Base-by-base conservation (phyloP, 2,888 invertebrate species). In the Malachius bipustulatus region DNA sequence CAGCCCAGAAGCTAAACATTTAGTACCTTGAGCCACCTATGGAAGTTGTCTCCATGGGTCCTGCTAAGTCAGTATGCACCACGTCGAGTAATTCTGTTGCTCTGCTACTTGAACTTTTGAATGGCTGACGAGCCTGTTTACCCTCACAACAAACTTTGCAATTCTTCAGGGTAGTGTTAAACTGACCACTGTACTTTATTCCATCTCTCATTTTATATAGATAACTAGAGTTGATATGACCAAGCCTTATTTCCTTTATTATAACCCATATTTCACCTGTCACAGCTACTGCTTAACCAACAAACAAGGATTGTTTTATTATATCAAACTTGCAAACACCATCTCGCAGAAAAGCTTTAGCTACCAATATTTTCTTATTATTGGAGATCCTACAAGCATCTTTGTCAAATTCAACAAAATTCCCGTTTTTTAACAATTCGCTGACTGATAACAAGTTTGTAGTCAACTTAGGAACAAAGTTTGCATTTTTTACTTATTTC, bases 61-160 rank as follows among this genome's bases (percentile, higher is more conserved):
- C 24, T 6, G 24, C 24, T 19, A 19, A n/a, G n/a, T 19, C 24
- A 8, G 24, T 19, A 19, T 19, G 24, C n/a, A 19, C 24, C 6
- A 19, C 28, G 35, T 35, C 13, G 9, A 30, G 24, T 10, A 26
- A 19, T 6, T 34, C 24, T 8, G 24, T 19, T n/a, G n/a, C 24
- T 19, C 24, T 19, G n/a, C n/a, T 19, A 19, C 24, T 19, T 19
- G 24, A 19, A 19, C n/a, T 19, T 19, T n/a, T n/a, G 19, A 50
- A 51, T 8, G 47, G 48, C 4, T 47, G 41, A 14, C 49, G 36
- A 6, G 36, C 6, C 15, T 47, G 44, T 29, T 47, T 50, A 0
- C 41, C 47, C 15, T 49, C 47, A 44, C 29, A 41, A 30, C 45
- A 39, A 10, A 30, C 26, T 14, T 33, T 26, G 26, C 44, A 44